Evolutionary conservation across 1,140 invertebrate genomes (phyloP).

Genomic region (Battus philenor): DNA sequence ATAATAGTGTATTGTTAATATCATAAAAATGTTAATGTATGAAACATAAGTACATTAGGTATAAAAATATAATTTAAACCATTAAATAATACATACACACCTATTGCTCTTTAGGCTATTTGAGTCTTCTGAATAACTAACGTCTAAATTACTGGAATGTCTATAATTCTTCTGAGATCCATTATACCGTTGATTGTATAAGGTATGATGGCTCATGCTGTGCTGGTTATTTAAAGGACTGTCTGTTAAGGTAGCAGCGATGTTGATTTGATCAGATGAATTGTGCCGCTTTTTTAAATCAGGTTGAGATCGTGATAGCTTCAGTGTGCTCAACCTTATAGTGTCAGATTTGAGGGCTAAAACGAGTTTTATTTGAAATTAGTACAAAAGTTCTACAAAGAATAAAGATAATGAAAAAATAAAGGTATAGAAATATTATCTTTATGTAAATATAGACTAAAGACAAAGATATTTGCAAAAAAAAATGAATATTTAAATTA

Average conservation of each 20-base stretch:
- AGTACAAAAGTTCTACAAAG: no score
- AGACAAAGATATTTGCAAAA: no score
- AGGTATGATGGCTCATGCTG: slow-evolving; percentile 48
- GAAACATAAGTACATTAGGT: no score
- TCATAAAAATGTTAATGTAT: no score
- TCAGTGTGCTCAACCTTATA: slow-evolving; percentile 39
- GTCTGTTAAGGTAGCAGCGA: slow-evolving; percentile 27
- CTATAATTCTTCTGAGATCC: slow-evolving; percentile 42
- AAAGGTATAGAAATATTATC: no score
- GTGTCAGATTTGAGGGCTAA: slow-evolving; percentile 50
- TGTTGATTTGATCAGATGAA: slow-evolving; percentile 73
- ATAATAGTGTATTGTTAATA: no score
- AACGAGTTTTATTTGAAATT: no score
- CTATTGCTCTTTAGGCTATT: slow-evolving; percentile 72
- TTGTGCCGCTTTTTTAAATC: slow-evolving; percentile 74
- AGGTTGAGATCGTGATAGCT: slow-evolving; percentile 38
- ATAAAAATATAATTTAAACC: slow-evolving; percentile 16
- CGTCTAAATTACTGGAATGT: slow-evolving; percentile 57
- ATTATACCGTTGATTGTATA: slow-evolving; percentile 56
- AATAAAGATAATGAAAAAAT: no score
- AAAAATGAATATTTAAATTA: no score
- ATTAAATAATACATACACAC: slow-evolving; percentile 33
- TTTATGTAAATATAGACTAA: no score
- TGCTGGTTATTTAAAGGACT: slow-evolving; percentile 38
- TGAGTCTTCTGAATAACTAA: slow-evolving; percentile 71